phyloP scores from a whole-genome alignment of 1,140 invertebrate species.

The Drosophila melanica region DNA sequence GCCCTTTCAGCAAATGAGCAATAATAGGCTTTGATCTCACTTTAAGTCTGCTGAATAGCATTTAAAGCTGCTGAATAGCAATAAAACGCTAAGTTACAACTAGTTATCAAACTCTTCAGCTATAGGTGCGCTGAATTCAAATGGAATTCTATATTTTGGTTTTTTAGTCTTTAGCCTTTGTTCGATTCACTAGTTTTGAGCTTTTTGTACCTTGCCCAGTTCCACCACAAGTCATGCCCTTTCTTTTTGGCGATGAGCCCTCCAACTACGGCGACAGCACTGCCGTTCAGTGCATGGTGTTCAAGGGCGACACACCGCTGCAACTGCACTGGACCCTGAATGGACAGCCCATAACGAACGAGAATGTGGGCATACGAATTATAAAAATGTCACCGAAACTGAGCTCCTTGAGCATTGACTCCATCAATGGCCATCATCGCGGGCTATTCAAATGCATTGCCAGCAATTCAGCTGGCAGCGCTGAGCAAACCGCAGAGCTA shows the following conservation, averaged over 20 bases:
- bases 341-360: slow-evolving; percentile 84
- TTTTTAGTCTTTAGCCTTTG: too few relatives aligned
- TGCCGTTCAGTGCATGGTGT: slow-evolving; percentile 88
- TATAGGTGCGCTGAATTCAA: slow-evolving; percentile 12
- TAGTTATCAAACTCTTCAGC: too few relatives aligned
- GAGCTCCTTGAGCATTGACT: slow-evolving; percentile 89
- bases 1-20: slow-evolving; percentile 14
- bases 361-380: slow-evolving; percentile 84
- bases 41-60: not conserved
- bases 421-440: slow-evolving; percentile 88
- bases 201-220: slow-evolving; percentile 48
- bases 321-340: slow-evolving; percentile 91
- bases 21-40: not conserved
- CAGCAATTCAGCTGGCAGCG: slow-evolving; percentile 87
- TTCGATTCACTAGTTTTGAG: not conserved
- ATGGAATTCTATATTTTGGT: not conserved
- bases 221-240: slow-evolving; percentile 89
- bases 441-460: slow-evolving; percentile 90
- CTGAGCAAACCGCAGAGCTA: slow-evolving; percentile 87
- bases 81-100: too few relatives aligned
- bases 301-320: slow-evolving; percentile 90
- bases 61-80: slow-evolving; percentile 8
- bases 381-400: slow-evolving; percentile 86
- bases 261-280: slow-evolving; percentile 88
- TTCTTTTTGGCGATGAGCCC: slow-evolving; percentile 89